phyloP scores from a whole-genome alignment of 2,888 invertebrate genomes.

The Monoplex corrugatus region DNA sequence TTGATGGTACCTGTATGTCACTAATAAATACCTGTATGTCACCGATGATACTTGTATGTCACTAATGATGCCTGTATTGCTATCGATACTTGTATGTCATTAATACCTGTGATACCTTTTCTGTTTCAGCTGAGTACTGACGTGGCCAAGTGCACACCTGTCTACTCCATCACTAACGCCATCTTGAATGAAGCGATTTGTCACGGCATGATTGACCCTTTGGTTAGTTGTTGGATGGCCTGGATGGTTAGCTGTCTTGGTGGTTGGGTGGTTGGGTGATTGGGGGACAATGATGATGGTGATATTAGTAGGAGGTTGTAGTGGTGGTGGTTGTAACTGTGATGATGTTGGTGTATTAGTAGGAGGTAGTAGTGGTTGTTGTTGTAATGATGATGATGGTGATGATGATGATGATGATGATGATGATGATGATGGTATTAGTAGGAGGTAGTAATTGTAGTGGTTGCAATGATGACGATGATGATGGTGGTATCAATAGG shows the following conservation, averaged over 20 bases:
- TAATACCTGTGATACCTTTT: no score
- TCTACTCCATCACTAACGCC: constrained; percentile 69
- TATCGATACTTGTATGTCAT: no score
- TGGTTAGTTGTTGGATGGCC: no score
- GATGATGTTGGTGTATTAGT: not conserved
- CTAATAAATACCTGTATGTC: no score
- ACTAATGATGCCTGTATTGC: no score
- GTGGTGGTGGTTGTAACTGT: not conserved
- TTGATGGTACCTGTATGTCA: no score
- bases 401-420: not conserved
- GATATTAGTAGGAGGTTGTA: not conserved
- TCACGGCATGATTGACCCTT: constrained; percentile 64
- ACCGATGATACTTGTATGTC: no score
- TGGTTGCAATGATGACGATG: not conserved
- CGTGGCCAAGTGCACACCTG: constrained; percentile 64
- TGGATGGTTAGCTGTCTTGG: no score
- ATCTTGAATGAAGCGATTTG: constrained; percentile 62
- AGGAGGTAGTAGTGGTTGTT: not conserved
- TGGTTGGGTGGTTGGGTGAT: no score
- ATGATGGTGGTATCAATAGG: not conserved
- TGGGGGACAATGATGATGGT: not conserved
- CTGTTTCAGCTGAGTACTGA: constrained; percentile 58
- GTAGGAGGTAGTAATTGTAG: no score
- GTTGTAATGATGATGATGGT: not conserved
- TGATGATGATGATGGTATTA: not conserved